Base-by-base conservation (phyloP, 2,797 vertebrate species). In the Kryptolebias ocellatus region DNA sequence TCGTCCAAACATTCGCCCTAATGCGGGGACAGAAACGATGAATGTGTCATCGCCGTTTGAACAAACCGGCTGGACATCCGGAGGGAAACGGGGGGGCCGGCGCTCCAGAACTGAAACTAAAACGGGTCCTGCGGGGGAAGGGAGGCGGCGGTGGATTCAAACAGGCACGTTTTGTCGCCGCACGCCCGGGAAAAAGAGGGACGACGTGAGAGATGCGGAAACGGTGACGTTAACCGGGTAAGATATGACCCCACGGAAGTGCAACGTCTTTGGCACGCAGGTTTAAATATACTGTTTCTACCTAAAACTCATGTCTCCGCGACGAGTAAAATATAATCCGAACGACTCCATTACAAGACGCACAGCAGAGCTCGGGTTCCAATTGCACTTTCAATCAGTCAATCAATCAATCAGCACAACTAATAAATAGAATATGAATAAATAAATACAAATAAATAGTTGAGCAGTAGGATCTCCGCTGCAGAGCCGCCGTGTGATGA, bases 381-480 rank as follows among this genome's bases (percentile, higher is more conserved):
- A 83, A 85, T 78, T 91, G 87, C 89, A 87, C 87, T 80, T 86
- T 65, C 81, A 72, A 80, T 63, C 27, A 53, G 17, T 34, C 24
- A 65, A 67, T 76, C 83, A 72, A 67, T 78, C 84, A 69, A 76
- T 80, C 81, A 70, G 69, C 69, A 89, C 88, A 76, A 88, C 69
- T 83, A 92, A 93, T 94, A 93, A 94, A 92, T 94, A 91, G 76
- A 89, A 80, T 83, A 89, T 82, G 85, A 92, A 94, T 93, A 92
- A 94, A 92, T 91, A 90, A 92, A 85, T 87, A 90, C 77, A 83
- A 92, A 90, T 83, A 91, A 90, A 92, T 91, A 91, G 69, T 78
- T 52, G 67, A 86, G 37, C 60, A 16, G 56, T 83, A 65, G 83
- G 87, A 78, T 56, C 72, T 78, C 78, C 60, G 15, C 78, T 57